Evolutionary conservation across 2,888 invertebrate genomes (phyloP).

Genomic region (Temnothorax unifasciatus): DNA sequence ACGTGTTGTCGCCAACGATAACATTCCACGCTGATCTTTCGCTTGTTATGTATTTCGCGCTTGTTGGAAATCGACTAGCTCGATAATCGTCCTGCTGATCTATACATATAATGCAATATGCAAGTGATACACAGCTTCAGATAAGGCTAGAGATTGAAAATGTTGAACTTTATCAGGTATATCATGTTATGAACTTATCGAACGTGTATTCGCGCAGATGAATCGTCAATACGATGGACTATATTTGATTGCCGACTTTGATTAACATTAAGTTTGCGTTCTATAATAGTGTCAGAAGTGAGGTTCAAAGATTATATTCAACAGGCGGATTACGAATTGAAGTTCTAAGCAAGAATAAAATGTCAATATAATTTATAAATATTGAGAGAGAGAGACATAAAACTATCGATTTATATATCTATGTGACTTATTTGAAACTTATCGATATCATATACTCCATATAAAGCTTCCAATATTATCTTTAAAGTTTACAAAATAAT

Average conservation of each 20-base stretch:
- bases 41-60: neutral
- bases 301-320: neutral
- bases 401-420: neutral
- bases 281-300: neutral
- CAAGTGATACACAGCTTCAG: neutral
- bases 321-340: neutral
- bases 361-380: neutral
- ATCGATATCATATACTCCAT: neutral
- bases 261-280: neutral
- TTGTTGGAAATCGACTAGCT: slow-evolving; percentile 2
- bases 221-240: slow-evolving; percentile 7
- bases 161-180: neutral
- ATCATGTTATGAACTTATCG: neutral
- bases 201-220: neutral
- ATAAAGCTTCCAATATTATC: neutral
- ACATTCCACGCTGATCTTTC: slow-evolving; percentile 2
- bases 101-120: slow-evolving; percentile 18
- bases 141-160: neutral
- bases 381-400: neutral
- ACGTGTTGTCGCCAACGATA: neutral
- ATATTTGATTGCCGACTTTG: neutral
- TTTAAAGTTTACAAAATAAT: neutral
- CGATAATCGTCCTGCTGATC: slow-evolving; percentile 3
- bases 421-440: neutral
- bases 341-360: neutral